These are phyloP conservation scores for Dione juno DNA, from an alignment of 2,888 invertebrate genomes.

Conservation along the genomic window DNA sequence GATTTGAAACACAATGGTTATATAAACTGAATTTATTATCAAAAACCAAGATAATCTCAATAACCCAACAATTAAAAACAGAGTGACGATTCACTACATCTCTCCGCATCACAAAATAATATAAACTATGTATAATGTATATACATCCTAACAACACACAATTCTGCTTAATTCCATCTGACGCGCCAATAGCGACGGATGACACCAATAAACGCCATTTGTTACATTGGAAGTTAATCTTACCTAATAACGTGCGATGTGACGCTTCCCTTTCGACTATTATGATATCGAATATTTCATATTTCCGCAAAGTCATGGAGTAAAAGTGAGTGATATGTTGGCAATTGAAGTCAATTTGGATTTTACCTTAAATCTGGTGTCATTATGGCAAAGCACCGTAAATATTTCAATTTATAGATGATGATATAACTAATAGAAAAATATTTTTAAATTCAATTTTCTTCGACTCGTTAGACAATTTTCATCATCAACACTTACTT, in stretches of 20 bases:
- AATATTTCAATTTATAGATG: background rate
- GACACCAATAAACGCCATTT: slow-evolving; percentile 20
- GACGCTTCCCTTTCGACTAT: slow-evolving; percentile 14
- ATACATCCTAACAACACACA: background rate
- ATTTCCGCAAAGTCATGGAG: slow-evolving; percentile 18
- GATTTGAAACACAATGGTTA: too few species aligned
- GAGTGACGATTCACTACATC: background rate
- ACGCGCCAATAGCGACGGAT: slow-evolving; percentile 4
- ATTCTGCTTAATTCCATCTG: slow-evolving; percentile 1
- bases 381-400: background rate
- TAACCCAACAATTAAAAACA: too few species aligned
- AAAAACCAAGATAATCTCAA: too few species aligned
- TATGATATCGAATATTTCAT: slow-evolving; percentile 8
- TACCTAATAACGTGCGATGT: slow-evolving; percentile 17
- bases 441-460: too few species aligned
- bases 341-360: background rate
- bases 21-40: too few species aligned
- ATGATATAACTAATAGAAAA: background rate
- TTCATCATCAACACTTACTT: too few species aligned
- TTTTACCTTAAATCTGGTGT: background rate
- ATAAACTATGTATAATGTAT: background rate
- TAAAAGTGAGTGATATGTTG: background rate
- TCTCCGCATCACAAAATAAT: background rate
- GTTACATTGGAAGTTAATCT: slow-evolving; percentile 26
- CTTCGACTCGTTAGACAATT: too few species aligned